Base-by-base conservation (phyloP, 2,113 vertebrate species). In the Grantiella picta region DNA sequence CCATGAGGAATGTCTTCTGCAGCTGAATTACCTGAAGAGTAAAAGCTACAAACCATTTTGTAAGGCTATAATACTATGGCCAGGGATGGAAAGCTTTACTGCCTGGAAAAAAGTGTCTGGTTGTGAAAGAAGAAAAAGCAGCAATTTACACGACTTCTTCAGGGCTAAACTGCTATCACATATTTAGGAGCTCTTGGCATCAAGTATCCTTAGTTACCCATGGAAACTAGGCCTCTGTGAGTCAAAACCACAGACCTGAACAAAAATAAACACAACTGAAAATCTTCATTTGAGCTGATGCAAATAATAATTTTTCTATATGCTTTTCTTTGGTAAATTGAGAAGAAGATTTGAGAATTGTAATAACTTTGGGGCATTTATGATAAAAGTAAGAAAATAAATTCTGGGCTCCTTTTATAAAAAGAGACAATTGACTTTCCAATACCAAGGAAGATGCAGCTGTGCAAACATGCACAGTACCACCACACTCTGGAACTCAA, bases 201-300 rank as follows among this genome's bases (percentile, higher is more conserved):
- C 52, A 81, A 45, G 20, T 70, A 66, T 81, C 42, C 56, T 70
- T 70, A 88, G 80, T 63, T 95, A 77, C 89, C 89, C 69, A 23
- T 90, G 86, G 92, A 93, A 95, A 96, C 93, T 69, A 84, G 60
- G 86, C 42, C 77, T 70, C 38, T 86, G 60, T 95, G 81, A 94
- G 86, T 92, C 64, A 94, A 95, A 96, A 92, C 38, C 7, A 3
- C 56, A 81, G 4, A 84, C 50, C 35, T 70, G 72, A 92, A 81
- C 65, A 83, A 91, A 94, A 92, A 83, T 68, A 95, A 94, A 75
- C 64, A 87, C 61, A 93, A 56, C 9, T 64, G 47, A 92, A 95
- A 66, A 53, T 64, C 56, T 94, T 75, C 13, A 25, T 63, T 73
- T 90, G 27, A 60, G 35, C 21, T 72, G 40, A 64, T 47, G 47